These are phyloP conservation scores for Lithophane ornitopus DNA, from an alignment of 2,888 invertebrate genomes.

Conservation along the genomic window DNA sequence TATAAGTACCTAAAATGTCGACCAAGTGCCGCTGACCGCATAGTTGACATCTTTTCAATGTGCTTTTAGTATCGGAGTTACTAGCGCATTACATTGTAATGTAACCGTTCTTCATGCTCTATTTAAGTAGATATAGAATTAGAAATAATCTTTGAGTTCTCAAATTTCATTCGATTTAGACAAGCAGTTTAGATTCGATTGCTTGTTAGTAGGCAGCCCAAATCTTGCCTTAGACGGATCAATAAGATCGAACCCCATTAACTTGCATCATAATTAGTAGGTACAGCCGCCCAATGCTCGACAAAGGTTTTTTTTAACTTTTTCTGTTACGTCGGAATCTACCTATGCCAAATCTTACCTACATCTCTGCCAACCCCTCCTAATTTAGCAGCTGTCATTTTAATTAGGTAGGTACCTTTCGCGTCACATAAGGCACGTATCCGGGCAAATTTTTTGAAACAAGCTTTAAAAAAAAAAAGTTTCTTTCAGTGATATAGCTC, in stretches of 20 bases:
- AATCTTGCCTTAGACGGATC: neutral
- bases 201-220: neutral
- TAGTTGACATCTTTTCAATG: conserved; percentile 28
- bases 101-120: conserved; percentile 47
- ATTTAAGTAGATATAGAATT: conserved; percentile 25
- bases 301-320: neutral
- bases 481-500: neutral
- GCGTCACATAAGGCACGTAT: too few relatives aligned
- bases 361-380: neutral
- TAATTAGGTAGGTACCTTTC: neutral
- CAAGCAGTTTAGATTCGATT: conserved; percentile 6
- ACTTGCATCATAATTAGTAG: neutral
- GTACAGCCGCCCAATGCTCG: neutral
- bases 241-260: neutral
- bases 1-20: conserved; percentile 42
- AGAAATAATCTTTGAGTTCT: conserved; percentile 30
- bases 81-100: conserved; percentile 37
- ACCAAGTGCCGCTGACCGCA: conserved; percentile 34
- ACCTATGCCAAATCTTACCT: neutral
- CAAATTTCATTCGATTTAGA: conserved; percentile 15
- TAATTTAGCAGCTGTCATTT: neutral
- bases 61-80: conserved; percentile 40
- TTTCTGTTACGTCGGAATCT: neutral
- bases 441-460: neutral
- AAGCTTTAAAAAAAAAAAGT: neutral